A percentile compares a stretch with the other conserved stretches of the same genome.
Evolutionary conservation across 2,113 vertebrate species (phyloP).

Genomic region (Garra rufa): DNA sequence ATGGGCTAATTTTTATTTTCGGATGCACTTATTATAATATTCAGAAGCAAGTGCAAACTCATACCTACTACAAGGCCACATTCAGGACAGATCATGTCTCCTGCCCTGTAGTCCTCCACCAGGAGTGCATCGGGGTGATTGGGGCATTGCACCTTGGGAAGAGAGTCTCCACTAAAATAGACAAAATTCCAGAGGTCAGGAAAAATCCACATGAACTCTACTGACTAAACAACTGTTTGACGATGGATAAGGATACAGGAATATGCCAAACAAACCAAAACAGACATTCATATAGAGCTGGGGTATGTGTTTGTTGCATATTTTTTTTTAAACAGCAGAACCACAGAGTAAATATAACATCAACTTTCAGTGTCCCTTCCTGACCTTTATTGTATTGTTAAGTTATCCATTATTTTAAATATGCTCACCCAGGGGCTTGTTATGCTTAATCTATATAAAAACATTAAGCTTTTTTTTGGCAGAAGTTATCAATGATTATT

Average conservation of each 20-base stretch:
- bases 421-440: too few species aligned
- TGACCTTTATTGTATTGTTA: not conserved
- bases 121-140: slow-evolving; percentile 95
- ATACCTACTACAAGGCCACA: slow-evolving; percentile 97
- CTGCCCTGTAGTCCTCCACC: slow-evolving; percentile 98
- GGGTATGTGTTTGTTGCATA: too few species aligned
- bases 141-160: slow-evolving; percentile 93
- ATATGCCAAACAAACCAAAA: not conserved
- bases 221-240: not conserved
- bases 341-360: not conserved
- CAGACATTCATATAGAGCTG: not conserved
- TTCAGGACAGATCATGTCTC: slow-evolving; percentile 98
- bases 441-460: too few species aligned
- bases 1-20: too few species aligned
- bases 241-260: not conserved
- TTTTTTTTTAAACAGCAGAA: not conserved
- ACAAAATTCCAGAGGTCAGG: slow-evolving; percentile 2
- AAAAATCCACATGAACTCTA: not conserved
- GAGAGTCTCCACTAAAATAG: slow-evolving; percentile 82
- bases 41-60: not conserved
- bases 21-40: not conserved
- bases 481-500: too few species aligned
- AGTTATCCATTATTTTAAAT: not conserved
- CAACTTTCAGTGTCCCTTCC: not conserved
- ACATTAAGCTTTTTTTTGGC: too few species aligned